Base-by-base conservation (phyloP, 2,113 vertebrate species). In the Haemorhous mexicanus region DNA sequence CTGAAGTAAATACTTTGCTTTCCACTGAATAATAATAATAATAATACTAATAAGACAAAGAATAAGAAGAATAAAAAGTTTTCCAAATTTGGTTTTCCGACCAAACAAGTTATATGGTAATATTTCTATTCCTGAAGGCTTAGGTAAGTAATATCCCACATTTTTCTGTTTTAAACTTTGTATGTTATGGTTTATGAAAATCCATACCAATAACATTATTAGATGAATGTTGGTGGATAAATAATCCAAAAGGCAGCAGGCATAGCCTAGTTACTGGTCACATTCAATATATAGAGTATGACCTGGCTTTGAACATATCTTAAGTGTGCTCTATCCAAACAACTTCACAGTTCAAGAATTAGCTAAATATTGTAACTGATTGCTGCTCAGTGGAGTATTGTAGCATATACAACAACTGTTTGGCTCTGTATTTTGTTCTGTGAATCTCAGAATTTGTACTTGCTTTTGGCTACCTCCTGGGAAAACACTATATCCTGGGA, bases 401-500 rank as follows among this genome's bases (percentile, higher is more conserved):
- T 23, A 83, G 41, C 9, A 8, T 5, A 22, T 0, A 46, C 3
- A 67, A 2, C 30, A 83, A 33, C 22, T 1, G 0, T 41, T 52
- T 53, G 19, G 20, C 18, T 78, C 15, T 81, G 11, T 46, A 37
- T 69, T 70, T 80, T 80, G 26, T 37, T 49, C 50, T 11, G 13
- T 53, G 22, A 89, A 64, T 56, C 41, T 56, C 46, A 72, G 53
- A 76, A 56, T 41, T 55, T 70, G 14, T 28, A 23, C 8, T 72
- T 11, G 3, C 1, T 46, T 80, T 63, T 84, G 83, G 7, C n/a
- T 58, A 3, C 22, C 5, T 73, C 41, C 8, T 4, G 4, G 16
- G 17, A 62, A 67, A 78, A 73, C 4, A n/a, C 6, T 18, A 2
- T 58, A 50, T 52, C 20, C 32, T 37, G 13, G 14, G 33, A 59